Evolutionary conservation across 2,888 invertebrate species (phyloP), one percentile per base, ranked within the genome.

Genomic region (Apodemia zela): DNA sequence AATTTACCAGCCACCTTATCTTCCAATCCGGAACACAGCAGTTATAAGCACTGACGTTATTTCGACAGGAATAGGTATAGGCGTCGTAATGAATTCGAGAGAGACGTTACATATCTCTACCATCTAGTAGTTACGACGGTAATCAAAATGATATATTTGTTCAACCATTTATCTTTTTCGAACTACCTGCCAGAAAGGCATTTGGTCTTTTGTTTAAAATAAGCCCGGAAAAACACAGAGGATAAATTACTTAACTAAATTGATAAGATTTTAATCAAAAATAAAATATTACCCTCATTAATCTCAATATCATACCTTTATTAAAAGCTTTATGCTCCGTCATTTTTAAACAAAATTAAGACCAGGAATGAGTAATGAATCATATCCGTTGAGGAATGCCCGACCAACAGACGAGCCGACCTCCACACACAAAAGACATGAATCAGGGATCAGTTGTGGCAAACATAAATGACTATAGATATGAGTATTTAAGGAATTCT

Each of bases 351-450:
- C 18, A 47, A 47, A 47, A 47, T 51, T 3, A 51, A 21, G 49
- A 51, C 51, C 51, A 21, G 51, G 51, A 38, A 51, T 51, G 59
- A 65, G 74, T 86, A 84, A 87, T 71, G 66, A 73, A 71, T 72
- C 69, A 65, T 71, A 72, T 72, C 21, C 51, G 49, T 17, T 49
- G 3, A 72, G 73, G 76, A 79, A 83, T 82, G 76, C 77, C 71
- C 75, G 73, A 76, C 79, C 78, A 77, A 8, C 75, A 77, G 68
- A 72, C 72, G 67, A 74, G 73, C 73, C 73, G 65, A 74, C 77
- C 58, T 63, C 38, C 38, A 38, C 38, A 38, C 38, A 75, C 77
- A 75, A 74, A 77, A 71, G 72, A 73, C 72, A 69, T 85, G 87
- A 85, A 74, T 87, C 84, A 84, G 74, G 72, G 51, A 21, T 51